Percentiles rank a stretch among this genome's conserved stretches.
Evolutionary conservation across 2,797 vertebrate species (phyloP).

Genomic region (Sebastes cheni): DNA sequence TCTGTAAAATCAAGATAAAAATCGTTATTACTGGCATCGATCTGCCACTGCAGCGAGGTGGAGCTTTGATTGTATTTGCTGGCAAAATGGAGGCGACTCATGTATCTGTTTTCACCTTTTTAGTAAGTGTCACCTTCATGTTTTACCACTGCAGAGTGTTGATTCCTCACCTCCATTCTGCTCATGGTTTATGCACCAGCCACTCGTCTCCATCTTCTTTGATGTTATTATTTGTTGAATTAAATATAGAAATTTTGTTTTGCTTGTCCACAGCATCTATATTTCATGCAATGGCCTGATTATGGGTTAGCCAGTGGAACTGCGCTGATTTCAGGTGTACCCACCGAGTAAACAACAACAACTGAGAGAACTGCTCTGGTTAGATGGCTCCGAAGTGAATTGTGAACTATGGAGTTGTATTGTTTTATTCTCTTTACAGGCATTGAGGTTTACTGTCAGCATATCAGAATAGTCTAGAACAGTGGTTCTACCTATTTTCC

Average conservation of each 20-base stretch:
- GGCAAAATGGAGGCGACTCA: background rate
- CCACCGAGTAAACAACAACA: conserved; percentile 48
- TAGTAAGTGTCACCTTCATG: conserved; percentile 15
- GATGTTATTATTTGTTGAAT: conserved; percentile 77
- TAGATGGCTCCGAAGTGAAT: conserved; percentile 10
- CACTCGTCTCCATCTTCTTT: conserved; percentile 57
- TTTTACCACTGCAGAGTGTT: conserved; percentile 11
- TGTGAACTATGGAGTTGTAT: background rate
- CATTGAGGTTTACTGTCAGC: background rate
- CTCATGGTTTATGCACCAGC: conserved; percentile 75
- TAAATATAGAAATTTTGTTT: conserved; percentile 72
- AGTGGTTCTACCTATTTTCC: too few species aligned
- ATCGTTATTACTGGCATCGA: background rate
- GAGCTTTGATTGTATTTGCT: background rate
- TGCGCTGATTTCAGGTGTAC: conserved; percentile 51
- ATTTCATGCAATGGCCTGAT: conserved; percentile 66
- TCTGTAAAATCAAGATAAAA: background rate
- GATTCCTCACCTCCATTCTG: conserved; percentile 53
- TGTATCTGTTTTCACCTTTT: conserved; percentile 31
- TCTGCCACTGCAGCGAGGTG: background rate
- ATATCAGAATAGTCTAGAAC: background rate
- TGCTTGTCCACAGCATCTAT: conserved; percentile 66
- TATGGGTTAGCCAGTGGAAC: conserved; percentile 46
- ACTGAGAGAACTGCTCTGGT: conserved; percentile 4
- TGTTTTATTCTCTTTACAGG: background rate